These are phyloP conservation scores for Apodemia mormo DNA, from an alignment of 2,888 invertebrate species.

Conservation along the genomic window DNA sequence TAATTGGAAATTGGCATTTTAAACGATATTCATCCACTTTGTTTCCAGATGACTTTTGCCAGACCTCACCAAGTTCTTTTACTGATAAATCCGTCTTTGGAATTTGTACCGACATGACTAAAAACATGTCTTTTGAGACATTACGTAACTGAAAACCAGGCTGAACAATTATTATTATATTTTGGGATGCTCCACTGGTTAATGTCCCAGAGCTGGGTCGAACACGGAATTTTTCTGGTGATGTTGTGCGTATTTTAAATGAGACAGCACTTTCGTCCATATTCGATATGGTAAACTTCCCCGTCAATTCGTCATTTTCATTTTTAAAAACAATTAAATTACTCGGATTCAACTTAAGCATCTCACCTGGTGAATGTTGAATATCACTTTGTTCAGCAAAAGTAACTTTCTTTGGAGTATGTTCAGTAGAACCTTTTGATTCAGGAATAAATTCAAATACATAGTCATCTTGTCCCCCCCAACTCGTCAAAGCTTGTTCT, in stretches of 20 bases:
- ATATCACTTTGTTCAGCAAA: conserved; percentile 57
- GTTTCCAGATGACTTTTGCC: conserved; percentile 84
- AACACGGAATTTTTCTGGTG: conserved; percentile 97
- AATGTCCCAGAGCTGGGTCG: conserved; percentile 92
- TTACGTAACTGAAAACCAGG: conserved; percentile 86
- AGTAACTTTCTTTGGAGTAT: conserved; percentile 60
- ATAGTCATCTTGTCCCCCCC: conserved; percentile 91
- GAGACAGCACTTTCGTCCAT: conserved; percentile 77
- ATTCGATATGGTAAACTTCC: conserved; percentile 87
- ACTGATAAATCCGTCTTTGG: conserved; percentile 79
- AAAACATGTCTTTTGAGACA: conserved; percentile 91
- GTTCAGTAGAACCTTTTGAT: conserved; percentile 52
- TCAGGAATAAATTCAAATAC: conserved; percentile 87
- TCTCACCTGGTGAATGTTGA: conserved; percentile 72
- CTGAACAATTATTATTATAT: conserved; percentile 88
- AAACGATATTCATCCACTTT: conserved; percentile 87
- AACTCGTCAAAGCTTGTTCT: conserved; percentile 87
- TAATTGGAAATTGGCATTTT: conserved; percentile 84
- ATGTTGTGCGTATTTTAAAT: conserved; percentile 95
- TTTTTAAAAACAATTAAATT: conserved; percentile 86
- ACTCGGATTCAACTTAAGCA: conserved; percentile 84
- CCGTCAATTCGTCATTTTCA: conserved; percentile 85
- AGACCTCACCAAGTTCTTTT: conserved; percentile 86
- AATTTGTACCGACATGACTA: conserved; percentile 90
- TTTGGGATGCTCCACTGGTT: conserved; percentile 82